These are phyloP conservation scores for Solea senegalensis DNA, from an alignment of 2,113 vertebrate genomes.

Conservation along the genomic window DNA sequence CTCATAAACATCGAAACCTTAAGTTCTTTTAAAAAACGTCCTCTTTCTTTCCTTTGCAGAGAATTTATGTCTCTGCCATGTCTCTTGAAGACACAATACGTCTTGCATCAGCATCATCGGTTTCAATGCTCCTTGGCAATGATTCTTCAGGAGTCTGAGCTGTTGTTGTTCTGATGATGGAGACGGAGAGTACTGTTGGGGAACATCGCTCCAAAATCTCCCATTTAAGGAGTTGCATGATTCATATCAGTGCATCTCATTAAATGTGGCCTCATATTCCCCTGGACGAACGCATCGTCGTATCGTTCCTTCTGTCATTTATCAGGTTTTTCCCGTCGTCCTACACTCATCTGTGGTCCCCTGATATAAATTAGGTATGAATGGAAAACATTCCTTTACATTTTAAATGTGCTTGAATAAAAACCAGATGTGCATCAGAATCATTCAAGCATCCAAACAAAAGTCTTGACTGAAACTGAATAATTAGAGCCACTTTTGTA, in stretches of 20 bases:
- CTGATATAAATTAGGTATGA: background rate
- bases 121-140: too few species aligned
- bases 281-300: background rate
- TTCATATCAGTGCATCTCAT: background rate
- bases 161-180: background rate
- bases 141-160: too few species aligned
- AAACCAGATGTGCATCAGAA: background rate
- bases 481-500: background rate
- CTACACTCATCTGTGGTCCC: background rate
- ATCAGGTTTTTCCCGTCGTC: background rate
- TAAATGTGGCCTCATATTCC: background rate
- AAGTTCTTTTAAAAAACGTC: too few species aligned
- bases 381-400: background rate
- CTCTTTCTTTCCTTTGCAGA: too few species aligned
- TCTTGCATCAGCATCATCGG: background rate
- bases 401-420: constrained; percentile 13
- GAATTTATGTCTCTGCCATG: too few species aligned
- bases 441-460: background rate
- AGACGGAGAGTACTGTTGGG: background rate
- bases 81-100: background rate
- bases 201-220: background rate
- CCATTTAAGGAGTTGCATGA: background rate
- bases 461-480: background rate
- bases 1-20: too few species aligned
- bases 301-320: background rate